Evolutionary conservation across 2,888 invertebrate species (phyloP), one percentile per base, ranked within the genome.

Genomic region (Rhagium mordax): DNA sequence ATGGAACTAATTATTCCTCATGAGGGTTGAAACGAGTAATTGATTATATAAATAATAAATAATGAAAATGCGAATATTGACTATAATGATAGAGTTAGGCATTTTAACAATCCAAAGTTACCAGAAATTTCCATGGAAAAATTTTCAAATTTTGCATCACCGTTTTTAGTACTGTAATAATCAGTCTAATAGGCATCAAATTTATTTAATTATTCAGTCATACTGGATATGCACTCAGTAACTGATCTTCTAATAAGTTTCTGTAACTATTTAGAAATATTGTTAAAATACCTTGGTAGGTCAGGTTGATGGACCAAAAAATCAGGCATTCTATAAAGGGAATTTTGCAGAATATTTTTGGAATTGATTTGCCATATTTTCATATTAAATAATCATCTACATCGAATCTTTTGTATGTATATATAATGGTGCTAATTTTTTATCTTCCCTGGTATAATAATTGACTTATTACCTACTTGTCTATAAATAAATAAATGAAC

Each of bases 351-450:
- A 53, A 74, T 76, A 71, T 74, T 78, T 72, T 78, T 75, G 71
- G 66, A 71, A 75, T 74, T 71, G 67, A 74, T 78, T 78, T 75
- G 75, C 70, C 76, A 74, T 77, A 75, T 73, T 73, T 78, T 77
- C 68, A 77, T 76, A 75, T 75, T 61, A 70, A 61, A 64, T 71
- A 66, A 68, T 74, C 65, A 72, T 66, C 49, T 53, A 82, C 82
- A 82, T 82, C 82, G 81, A 82, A 81, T 55, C 68, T 71, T 76
- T 78, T 79, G 66, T 72, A 69, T 68, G 69, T 78, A 74, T 78
- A 79, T 78, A 82, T 80, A 79, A 79, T 80, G 82, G 82, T 82
- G 82, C 82, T 82, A 81, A 74, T 80, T 81, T 76, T 65, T 74
- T 76, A 75, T 73, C 61, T 75, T 78, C 67, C 67, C 53, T 51